Base-by-base conservation (phyloP, 2,113 vertebrate genomes). In the Herpailurus yagouaroundi region DNA sequence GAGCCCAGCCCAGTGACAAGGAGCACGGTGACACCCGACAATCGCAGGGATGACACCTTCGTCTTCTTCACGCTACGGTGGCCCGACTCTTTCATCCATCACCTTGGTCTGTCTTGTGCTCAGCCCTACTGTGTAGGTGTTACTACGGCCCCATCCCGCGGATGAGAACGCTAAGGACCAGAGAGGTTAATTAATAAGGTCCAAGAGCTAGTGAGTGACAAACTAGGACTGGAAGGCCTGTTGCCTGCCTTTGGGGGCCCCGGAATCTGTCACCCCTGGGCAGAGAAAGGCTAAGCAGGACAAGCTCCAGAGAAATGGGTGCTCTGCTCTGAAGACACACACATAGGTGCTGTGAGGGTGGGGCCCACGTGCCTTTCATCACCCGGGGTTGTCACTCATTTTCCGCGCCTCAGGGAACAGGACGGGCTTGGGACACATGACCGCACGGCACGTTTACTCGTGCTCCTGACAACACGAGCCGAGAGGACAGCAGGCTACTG, bases 51-150 rank as follows among this genome's bases (percentile, higher is more conserved):
- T 27, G 33, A 15, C 3, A 18, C 38, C 27, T 16, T 9, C 10
- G 0, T 16, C 23, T n/a, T 25, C 38, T 31, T 23, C 16, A 0
- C 3, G 25, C 15, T 14, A 0, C 0, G 15, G 19, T 6, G 15
- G 13, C 55, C 38, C 6, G 4, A 0, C 0, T 1, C 7, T 6
- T 18, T 50, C 31, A 7, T 4, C 60, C 23, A 57, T 19, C 11
- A 9, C 23, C 41, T 41, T 27, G 52, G 63, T 9, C n/a, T 73
- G 88, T 57, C 89, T 15, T 63, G 16, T 16, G 23, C 19, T 71
- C n/a, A 7, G 0, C 57, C n/a, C 4, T 19, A 3, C 0, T 18
- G 63, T 11, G 60, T 1, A 41, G 60, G 50, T 1, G 50, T 25
- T 76, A 3, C 57, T 38, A 3, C 27, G 23, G 21, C 33, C 52